Percentiles rank a stretch among this genome's conserved stretches.
These are phyloP conservation scores for Cavia aperea DNA, from an alignment of 2,113 vertebrate species.

Conservation along the genomic window DNA sequence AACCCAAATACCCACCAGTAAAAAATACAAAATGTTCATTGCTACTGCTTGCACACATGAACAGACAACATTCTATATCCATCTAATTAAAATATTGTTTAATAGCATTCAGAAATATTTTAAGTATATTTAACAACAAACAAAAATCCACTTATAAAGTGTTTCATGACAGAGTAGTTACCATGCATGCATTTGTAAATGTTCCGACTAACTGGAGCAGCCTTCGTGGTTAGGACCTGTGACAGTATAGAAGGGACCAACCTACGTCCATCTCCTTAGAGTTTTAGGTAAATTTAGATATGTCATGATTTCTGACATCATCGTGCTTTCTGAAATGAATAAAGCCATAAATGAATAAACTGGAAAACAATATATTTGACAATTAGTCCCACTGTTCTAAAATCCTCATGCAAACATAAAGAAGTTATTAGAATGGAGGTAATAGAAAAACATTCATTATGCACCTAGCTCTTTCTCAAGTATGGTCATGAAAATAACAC, in stretches of 20 bases:
- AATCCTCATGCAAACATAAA: neutral
- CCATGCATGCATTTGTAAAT: neutral
- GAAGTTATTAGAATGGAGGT: neutral
- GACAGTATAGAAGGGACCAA: neutral
- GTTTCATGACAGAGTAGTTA: neutral
- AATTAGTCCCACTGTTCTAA: neutral
- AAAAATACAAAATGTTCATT: neutral
- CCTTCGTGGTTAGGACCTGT: neutral
- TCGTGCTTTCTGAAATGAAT: neutral
- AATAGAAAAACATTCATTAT: neutral
- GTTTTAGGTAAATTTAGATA: neutral
- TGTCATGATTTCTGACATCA: neutral
- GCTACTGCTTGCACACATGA: neutral
- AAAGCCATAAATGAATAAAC: neutral
- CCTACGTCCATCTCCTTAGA: neutral
- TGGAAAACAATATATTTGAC: neutral
- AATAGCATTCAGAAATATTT: neutral
- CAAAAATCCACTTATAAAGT: neutral
- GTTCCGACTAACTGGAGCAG: neutral
- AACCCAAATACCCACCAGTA: neutral
- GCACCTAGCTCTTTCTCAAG: neutral
- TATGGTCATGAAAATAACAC: neutral
- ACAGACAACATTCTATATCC: neutral
- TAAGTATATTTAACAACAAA: neutral
- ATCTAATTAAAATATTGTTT: neutral